Percentiles rank a stretch among this genome's conserved stretches.
phyloP scores from a whole-genome alignment of 1,140 invertebrate species.

The Brachionus plicatilis region DNA sequence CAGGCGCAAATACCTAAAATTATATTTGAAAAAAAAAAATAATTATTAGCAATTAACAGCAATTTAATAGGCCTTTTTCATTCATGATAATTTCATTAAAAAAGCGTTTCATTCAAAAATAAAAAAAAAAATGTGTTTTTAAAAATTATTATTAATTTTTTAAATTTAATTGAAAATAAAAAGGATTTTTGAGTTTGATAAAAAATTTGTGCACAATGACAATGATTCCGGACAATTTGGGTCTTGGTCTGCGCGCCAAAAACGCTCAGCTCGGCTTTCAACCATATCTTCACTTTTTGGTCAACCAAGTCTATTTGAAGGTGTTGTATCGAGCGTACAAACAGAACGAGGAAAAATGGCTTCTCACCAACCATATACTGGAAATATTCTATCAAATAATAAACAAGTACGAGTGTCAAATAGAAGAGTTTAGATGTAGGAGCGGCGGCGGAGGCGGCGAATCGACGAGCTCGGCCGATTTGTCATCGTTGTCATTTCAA shows the following conservation, averaged over 20 bases:
- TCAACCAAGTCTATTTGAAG: constrained; percentile 70
- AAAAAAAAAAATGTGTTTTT: not conserved
- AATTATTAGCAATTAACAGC: too few species aligned
- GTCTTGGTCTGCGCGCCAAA: constrained; percentile 65
- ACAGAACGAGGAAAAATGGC: constrained; percentile 64
- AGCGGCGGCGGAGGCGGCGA: too few species aligned
- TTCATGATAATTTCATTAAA: too few species aligned
- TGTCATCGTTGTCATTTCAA: not conserved
- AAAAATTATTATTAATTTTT: not conserved
- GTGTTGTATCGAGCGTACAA: constrained; percentile 73
- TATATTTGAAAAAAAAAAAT: too few species aligned
- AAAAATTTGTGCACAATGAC: constrained; percentile 67
- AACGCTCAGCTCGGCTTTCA: constrained; percentile 69
- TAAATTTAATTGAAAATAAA: not conserved
- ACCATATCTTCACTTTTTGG: constrained; percentile 77
- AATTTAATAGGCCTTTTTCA: too few species aligned
- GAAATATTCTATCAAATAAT: constrained; percentile 39
- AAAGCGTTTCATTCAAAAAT: not conserved
- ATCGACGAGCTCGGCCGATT: too few species aligned
- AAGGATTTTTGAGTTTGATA: constrained; percentile 70
- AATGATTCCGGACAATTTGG: constrained; percentile 70
- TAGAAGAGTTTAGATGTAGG: not conserved
- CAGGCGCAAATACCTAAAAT: too few species aligned
- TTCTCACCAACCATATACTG: not conserved
- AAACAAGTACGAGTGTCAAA: not conserved